These are phyloP conservation scores for Bemisia tabaci DNA, from an alignment of 1,140 invertebrate genomes.

Conservation along the genomic window DNA sequence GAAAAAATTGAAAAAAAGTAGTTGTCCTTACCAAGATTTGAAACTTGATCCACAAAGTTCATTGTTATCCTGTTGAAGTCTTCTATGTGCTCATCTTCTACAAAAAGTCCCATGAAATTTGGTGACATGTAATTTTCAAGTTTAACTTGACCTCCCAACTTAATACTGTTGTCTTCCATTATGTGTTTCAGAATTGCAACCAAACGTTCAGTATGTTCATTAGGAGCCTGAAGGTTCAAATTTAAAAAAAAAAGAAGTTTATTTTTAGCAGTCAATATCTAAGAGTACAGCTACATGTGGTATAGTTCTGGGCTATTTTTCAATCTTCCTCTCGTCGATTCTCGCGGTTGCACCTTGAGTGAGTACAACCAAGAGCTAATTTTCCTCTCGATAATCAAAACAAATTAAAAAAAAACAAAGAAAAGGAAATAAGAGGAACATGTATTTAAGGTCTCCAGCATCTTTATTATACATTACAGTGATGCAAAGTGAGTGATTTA, in stretches of 20 bases:
- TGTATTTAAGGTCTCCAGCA: too few species aligned
- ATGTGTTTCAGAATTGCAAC: conserved; percentile 48
- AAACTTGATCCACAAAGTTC: conserved; percentile 61
- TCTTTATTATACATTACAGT: too few species aligned
- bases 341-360: too few species aligned
- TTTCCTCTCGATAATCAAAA: too few species aligned
- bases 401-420: too few species aligned
- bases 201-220: conserved; percentile 50
- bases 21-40: conserved; percentile 46
- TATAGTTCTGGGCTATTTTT: too few species aligned
- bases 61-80: conserved; percentile 57
- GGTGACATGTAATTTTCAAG: conserved; percentile 67
- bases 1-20: conserved; percentile 4
- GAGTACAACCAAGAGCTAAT: too few species aligned
- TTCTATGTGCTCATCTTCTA: conserved; percentile 59
- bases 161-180: conserved; percentile 48
- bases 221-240: conserved; percentile 43
- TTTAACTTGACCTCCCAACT: conserved; percentile 36
- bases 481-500: too few species aligned
- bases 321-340: too few species aligned
- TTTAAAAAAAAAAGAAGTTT: not conserved
- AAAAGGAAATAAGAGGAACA: too few species aligned
- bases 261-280: conserved; percentile 11
- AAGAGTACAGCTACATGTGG: conserved; percentile 9
- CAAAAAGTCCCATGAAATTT: conserved; percentile 78